These are phyloP conservation scores for Nasalis larvatus DNA, from an alignment of 2,113 vertebrate genomes.

Conservation along the genomic window DNA sequence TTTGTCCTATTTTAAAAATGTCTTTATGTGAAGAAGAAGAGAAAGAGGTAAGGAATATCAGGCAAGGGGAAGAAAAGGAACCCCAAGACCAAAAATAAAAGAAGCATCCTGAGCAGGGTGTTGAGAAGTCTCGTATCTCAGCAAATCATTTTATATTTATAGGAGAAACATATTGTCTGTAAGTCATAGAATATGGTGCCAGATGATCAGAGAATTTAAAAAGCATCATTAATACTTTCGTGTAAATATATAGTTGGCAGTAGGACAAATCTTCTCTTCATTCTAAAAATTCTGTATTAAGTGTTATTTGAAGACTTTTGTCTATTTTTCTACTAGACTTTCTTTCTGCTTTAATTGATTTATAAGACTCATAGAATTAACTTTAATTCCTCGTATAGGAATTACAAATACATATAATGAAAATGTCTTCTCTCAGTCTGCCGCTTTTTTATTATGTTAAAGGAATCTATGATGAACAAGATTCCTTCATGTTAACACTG, in stretches of 20 bases:
- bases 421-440: background rate
- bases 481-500: background rate
- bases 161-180: background rate
- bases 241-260: background rate
- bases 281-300: background rate
- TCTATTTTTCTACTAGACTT: background rate
- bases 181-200: background rate
- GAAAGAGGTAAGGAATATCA: background rate
- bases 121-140: background rate
- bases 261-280: background rate
- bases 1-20: background rate
- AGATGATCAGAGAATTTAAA: background rate
- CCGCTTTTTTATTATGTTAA: background rate
- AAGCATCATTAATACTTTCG: background rate
- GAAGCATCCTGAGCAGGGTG: background rate
- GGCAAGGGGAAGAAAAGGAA: background rate
- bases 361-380: background rate
- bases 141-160: background rate
- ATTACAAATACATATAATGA: background rate
- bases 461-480: background rate
- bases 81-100: background rate
- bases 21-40: background rate
- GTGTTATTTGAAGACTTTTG: background rate
- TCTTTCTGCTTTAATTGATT: background rate
- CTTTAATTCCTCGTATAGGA: background rate